Evolutionary conservation across 2,113 vertebrate genomes (phyloP).

Genomic region (Maccullochella peelii): DNA sequence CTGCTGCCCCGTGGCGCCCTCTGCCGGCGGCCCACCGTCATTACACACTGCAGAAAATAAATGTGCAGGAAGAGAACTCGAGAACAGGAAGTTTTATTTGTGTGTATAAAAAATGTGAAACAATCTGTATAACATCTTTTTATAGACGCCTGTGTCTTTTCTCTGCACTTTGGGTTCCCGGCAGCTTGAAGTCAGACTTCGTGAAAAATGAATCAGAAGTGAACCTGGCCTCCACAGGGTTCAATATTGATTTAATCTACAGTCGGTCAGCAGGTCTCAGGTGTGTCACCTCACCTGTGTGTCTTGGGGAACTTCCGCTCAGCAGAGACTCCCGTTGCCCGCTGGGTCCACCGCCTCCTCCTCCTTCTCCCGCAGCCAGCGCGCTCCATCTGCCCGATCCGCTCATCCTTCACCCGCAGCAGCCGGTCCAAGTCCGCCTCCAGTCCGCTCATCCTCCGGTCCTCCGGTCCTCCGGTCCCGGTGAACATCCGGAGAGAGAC

Average conservation of each 20-base stretch:
- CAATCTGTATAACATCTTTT: too few species aligned
- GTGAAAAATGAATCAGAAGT: too few species aligned
- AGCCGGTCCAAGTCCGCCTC: constrained; percentile 86
- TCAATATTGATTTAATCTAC: too few species aligned
- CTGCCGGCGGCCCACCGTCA: not conserved
- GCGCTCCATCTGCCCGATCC: constrained; percentile 89
- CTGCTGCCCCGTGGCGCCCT: not conserved
- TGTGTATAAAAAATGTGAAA: too few species aligned
- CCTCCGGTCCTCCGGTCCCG: not conserved
- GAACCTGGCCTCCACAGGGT: too few species aligned
- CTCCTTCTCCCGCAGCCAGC: constrained; percentile 88
- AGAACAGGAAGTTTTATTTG: too few species aligned
- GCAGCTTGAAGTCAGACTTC: too few species aligned
- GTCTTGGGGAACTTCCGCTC: constrained; percentile 83
- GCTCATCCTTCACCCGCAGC: constrained; percentile 88
- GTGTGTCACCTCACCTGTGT: constrained; percentile 82
- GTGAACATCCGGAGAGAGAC: too few species aligned
- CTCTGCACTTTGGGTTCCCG: too few species aligned
- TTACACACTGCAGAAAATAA: not conserved
- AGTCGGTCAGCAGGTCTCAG: not conserved
- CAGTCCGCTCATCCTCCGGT: constrained; percentile 85
- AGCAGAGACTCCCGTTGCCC: constrained; percentile 8
- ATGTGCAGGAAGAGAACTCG: too few species aligned
- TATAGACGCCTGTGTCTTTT: too few species aligned
- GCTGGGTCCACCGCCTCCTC: constrained; percentile 86